A percentile compares a stretch with the other conserved stretches of the same genome.
These are phyloP conservation scores for Antennarius maculatus DNA, from an alignment of 2,797 vertebrate species.

Conservation along the genomic window DNA sequence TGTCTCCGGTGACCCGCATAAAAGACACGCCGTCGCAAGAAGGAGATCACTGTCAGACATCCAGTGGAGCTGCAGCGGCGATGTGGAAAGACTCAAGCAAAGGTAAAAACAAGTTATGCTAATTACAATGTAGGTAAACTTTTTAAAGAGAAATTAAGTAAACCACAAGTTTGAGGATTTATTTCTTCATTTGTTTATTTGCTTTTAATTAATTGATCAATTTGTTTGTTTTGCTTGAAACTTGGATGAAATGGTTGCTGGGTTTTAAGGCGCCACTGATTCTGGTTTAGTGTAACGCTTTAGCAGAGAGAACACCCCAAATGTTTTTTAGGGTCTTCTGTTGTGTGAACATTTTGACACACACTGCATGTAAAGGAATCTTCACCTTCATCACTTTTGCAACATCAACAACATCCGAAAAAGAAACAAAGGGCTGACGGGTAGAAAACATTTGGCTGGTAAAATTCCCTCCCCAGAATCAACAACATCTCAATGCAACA, in stretches of 20 bases:
- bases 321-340: neutral
- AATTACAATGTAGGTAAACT: too few relatives aligned
- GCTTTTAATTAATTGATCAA: too few relatives aligned
- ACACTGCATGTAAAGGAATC: neutral
- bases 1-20: slow-evolving; percentile 68
- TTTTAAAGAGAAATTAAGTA: neutral
- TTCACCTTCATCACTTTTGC: neutral
- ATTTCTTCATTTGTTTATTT: neutral
- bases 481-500: too few relatives aligned
- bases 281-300: neutral
- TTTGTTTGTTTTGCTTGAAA: neutral
- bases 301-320: neutral
- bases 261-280: neutral
- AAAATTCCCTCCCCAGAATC: too few relatives aligned
- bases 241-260: neutral
- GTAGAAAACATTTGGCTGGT: neutral
- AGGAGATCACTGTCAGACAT: slow-evolving; percentile 37
- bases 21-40: slow-evolving; percentile 44
- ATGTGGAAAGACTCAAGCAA: slow-evolving; percentile 79
- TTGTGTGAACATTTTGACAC: neutral
- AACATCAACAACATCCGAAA: too few relatives aligned
- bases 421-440: too few relatives aligned
- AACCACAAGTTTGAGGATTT: neutral
- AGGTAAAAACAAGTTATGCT: slow-evolving; percentile 65
- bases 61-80: slow-evolving; percentile 32